Evolutionary conservation across 2,888 invertebrate species (phyloP).

Genomic region (Laspeyria flexula): DNA sequence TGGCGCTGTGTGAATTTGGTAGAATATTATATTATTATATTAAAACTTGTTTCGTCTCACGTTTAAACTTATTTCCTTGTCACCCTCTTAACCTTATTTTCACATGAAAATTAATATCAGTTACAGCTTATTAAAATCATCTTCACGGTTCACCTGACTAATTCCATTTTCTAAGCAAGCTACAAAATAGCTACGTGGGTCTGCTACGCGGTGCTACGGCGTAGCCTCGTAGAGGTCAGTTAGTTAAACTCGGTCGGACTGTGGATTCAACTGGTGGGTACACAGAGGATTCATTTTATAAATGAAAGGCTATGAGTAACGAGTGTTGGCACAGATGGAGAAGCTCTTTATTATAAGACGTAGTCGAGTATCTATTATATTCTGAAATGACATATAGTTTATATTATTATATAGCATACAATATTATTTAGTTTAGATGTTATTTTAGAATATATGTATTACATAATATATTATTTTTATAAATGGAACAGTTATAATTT

Average conservation of each 20-base stretch:
- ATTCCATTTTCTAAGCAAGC: conserved; percentile 14
- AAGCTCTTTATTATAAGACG: conserved; percentile 11
- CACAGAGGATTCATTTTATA: conserved; percentile 53
- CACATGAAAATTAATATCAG: conserved; percentile 16
- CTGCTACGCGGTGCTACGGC: conserved; percentile 41
- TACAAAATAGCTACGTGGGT: conserved; percentile 5
- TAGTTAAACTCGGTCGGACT: conserved; percentile 30
- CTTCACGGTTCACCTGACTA: conserved; percentile 15
- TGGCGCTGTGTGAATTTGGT: too few species aligned
- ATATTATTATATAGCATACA: too few species aligned
- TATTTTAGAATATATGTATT: too few species aligned
- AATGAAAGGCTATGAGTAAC: conserved; percentile 48
- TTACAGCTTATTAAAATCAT: conserved; percentile 13
- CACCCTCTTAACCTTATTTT: conserved; percentile 11
- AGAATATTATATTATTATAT: too few species aligned
- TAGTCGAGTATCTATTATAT: neutral
- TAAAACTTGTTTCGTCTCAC: conserved; percentile 8
- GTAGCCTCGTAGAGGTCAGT: conserved; percentile 32
- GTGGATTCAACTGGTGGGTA: conserved; percentile 37
- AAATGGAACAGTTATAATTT: too few species aligned
- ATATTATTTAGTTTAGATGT: too few species aligned
- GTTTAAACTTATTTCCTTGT: conserved; percentile 8
- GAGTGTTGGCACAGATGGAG: conserved; percentile 39
- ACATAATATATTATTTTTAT: too few species aligned
- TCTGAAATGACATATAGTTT: too few species aligned